phyloP scores from a whole-genome alignment of 2,888 invertebrate genomes.

The Drosophila differens region DNA sequence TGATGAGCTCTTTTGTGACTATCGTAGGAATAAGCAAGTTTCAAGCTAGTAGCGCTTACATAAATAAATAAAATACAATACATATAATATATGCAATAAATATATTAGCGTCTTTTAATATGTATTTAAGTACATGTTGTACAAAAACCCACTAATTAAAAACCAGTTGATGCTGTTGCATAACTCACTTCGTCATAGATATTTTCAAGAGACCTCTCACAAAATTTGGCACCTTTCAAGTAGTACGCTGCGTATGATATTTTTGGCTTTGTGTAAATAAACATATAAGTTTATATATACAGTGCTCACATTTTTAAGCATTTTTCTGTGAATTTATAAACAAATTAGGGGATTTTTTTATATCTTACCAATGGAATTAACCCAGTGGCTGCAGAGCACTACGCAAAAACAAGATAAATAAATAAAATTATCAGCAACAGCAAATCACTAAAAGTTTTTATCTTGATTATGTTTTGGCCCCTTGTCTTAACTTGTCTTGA shows the following conservation, averaged over 20 bases:
- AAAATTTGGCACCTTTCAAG: neutral
- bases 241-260: neutral
- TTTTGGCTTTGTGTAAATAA: constrained; percentile 28
- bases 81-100: neutral
- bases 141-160: neutral
- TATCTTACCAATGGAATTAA: constrained; percentile 28
- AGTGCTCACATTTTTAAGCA: neutral
- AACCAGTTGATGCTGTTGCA: neutral
- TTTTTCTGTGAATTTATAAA: neutral
- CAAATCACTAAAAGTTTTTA: neutral
- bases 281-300: neutral
- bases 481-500: neutral
- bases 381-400: constrained; percentile 7
- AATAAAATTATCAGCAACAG: neutral
- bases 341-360: neutral
- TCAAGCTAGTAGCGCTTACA: neutral
- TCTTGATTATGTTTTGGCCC: neutral
- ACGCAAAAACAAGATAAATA: constrained; percentile 33
- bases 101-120: neutral
- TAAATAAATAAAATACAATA: neutral
- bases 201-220: neutral
- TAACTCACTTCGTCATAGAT: neutral
- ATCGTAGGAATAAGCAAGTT: neutral
- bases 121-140: neutral
- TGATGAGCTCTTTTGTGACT: neutral